Conservation (phyloP, 1,140 invertebrate species). For the Drosophila neocordata region DNA sequence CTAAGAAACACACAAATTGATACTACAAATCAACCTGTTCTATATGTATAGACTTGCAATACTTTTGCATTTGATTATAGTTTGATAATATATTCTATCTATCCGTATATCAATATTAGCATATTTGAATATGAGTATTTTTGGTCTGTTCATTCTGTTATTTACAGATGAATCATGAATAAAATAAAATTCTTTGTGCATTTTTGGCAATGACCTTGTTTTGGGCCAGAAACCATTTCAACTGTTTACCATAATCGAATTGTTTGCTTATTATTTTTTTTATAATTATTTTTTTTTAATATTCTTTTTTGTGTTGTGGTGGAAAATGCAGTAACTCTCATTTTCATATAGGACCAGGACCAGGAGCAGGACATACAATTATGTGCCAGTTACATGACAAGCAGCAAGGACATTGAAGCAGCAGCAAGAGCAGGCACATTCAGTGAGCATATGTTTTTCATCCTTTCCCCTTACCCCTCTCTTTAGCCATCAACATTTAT, state of each 20-base stretch:
- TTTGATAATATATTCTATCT: neutral
- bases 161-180: neutral
- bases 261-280: no score
- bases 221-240: neutral
- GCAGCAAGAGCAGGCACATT: neutral
- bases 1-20: no score
- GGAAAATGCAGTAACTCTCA: slow-evolving; percentile 32
- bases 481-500: slow-evolving; percentile 37
- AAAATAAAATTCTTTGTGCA: neutral
- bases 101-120: neutral
- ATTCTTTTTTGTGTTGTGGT: neutral
- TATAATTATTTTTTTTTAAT: no score
- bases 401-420: slow-evolving; percentile 16
- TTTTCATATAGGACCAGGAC: slow-evolving; percentile 31
- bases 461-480: neutral
- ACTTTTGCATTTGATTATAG: no score
- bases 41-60: no score
- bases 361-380: slow-evolving; percentile 35
- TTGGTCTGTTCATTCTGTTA: neutral
- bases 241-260: slow-evolving; percentile 9
- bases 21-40: no score
- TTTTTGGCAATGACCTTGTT: slow-evolving; percentile 6
- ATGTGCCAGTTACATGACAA: slow-evolving; percentile 32
- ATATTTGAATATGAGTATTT: neutral
- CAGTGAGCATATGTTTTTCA: slow-evolving; percentile 23